Evolutionary conservation across 2,888 invertebrate species (phyloP), one percentile per base, ranked within the genome.

Genomic region (Choristoneura rosaceana): DNA sequence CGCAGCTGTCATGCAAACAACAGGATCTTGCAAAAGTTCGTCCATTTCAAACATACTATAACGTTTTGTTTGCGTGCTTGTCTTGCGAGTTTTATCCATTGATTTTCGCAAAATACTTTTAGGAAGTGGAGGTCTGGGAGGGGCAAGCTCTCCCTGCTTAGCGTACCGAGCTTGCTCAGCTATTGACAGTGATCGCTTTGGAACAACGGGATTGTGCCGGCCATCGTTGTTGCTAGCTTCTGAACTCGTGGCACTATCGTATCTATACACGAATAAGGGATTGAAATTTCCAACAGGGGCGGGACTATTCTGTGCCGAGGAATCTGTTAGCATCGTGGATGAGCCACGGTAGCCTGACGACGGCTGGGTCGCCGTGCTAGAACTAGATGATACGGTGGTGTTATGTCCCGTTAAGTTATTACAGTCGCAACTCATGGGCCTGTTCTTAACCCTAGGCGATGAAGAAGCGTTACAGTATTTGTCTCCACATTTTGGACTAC

Each of bases 341-440:
- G 98, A 98, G 50, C 98, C 98, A 76, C 98, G 95, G 83, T 97
- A 98, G 2, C 98, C 98, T 14, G 97, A 97, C 63, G 97, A 97
- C 8, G 97, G 97, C 83, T 97, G 97, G 55, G 97, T 97, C 33
- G 95, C 95, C 73, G 97, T 96, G 80, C 96, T 96, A 75, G 97
- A 96, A 87, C 96, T 95, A 14, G 96, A 95, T 3, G 96, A 96
- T 38, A 95, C 94, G 38, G 95, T 94, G 45, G 94, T 95, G 71
- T 92, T 94, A 69, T 95, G 95, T 66, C 95, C 93, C 71, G 94
- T 87, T 74, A 95, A 89, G 78, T 95, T 94, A 75, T 93, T 92
- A 77, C 94, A 95, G 80, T 96, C 96, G 79, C 95, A 96, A 81
- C 95, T 96, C 74, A 94, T 89, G 0, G 95, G 95, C 66, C 96